phyloP scores from a whole-genome alignment of 2,888 invertebrate genomes.

The Rhagophthalmus giganteus region DNA sequence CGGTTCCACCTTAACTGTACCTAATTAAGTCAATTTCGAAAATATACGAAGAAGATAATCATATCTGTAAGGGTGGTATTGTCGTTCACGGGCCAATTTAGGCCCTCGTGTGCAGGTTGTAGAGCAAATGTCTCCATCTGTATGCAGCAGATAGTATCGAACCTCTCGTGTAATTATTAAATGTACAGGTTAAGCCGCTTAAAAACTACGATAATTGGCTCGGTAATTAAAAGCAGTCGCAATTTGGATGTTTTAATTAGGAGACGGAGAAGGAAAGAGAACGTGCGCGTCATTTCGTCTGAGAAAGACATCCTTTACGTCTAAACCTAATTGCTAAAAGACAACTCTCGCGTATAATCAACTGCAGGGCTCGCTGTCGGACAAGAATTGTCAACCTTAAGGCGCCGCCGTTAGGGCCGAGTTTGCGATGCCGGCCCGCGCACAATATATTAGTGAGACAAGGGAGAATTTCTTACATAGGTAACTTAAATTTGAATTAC shows the following conservation, averaged over 20 bases:
- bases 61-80: slow-evolving; percentile 22
- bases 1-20: not conserved
- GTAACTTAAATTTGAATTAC: slow-evolving; percentile 47
- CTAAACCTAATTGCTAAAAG: slow-evolving; percentile 40
- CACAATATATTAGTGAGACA: slow-evolving; percentile 30
- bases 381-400: slow-evolving; percentile 14
- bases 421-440: slow-evolving; percentile 1
- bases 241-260: slow-evolving; percentile 44
- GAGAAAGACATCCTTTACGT: slow-evolving; percentile 30
- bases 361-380: slow-evolving; percentile 13
- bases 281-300: slow-evolving; percentile 13
- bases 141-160: slow-evolving; percentile 28
- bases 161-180: slow-evolving; percentile 31
- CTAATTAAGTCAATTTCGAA: not conserved
- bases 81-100: slow-evolving; percentile 23
- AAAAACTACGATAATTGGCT: slow-evolving; percentile 40
- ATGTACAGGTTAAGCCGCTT: slow-evolving; percentile 33
- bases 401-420: not conserved
- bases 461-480: slow-evolving; percentile 34
- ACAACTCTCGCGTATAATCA: slow-evolving; percentile 36
- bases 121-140: slow-evolving; percentile 27
- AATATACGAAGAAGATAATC: slow-evolving; percentile 3
- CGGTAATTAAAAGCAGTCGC: slow-evolving; percentile 41
- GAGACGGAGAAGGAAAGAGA: slow-evolving; percentile 23
- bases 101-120: slow-evolving; percentile 18